A percentile compares a stretch with the other conserved stretches of the same genome.
These are phyloP conservation scores for Aphelenchoides besseyi DNA, from an alignment of 1,140 invertebrate genomes.

Conservation along the genomic window DNA sequence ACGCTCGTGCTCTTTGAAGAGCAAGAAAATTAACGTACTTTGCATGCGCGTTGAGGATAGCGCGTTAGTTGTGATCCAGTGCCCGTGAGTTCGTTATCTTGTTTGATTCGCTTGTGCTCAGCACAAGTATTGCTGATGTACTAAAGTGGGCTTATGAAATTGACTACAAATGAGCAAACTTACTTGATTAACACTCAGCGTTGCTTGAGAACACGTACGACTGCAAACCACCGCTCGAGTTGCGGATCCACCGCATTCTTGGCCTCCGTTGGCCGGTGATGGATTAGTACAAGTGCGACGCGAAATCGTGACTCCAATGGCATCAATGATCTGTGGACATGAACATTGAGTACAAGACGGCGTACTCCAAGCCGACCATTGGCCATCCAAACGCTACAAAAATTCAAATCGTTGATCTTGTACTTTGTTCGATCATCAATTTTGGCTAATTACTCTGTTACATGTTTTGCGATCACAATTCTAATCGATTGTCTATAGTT, in stretches of 20 bases:
- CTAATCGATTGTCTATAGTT: neutral
- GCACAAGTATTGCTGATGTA: constrained; percentile 54
- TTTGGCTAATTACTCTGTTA: neutral
- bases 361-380: constrained; percentile 54
- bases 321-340: constrained; percentile 47
- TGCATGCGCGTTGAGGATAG: constrained; percentile 61
- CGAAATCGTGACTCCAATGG: constrained; percentile 52
- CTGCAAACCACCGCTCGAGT: constrained; percentile 55
- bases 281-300: constrained; percentile 49
- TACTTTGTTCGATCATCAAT: neutral
- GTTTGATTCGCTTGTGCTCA: constrained; percentile 57
- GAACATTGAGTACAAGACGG: constrained; percentile 47
- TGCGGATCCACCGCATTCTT: constrained; percentile 52
- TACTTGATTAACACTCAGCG: constrained; percentile 56
- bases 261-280: constrained; percentile 54
- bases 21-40: constrained; percentile 42
- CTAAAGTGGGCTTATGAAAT: constrained; percentile 37
- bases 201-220: constrained; percentile 39
- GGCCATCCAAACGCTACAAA: constrained; percentile 54
- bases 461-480: too few relatives aligned
- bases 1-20: constrained; percentile 4
- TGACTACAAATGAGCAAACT: constrained; percentile 4
- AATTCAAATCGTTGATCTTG: neutral
- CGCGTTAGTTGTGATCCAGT: constrained; percentile 56
- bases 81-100: constrained; percentile 58